Percentiles rank a stretch among this genome's conserved stretches.
These are phyloP conservation scores for Drosophila seclusa DNA, from an alignment of 2,888 invertebrate genomes.

Conservation along the genomic window DNA sequence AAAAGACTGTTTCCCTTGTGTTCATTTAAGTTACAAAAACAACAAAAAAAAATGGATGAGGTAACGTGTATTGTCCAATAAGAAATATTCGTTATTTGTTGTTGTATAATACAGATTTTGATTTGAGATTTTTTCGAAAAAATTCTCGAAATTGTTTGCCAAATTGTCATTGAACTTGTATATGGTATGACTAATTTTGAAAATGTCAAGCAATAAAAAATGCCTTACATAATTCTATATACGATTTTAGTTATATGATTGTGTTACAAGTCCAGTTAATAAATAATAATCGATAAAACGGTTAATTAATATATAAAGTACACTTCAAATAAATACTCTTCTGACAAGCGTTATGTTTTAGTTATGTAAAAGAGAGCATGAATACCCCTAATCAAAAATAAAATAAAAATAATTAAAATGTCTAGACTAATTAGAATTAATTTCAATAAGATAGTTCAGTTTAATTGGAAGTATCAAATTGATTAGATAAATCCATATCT, in stretches of 20 bases:
- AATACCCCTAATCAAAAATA: background rate
- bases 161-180: background rate
- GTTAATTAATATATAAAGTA: background rate
- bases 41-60: constrained; percentile 52
- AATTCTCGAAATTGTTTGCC: background rate
- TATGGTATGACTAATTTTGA: background rate
- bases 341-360: background rate
- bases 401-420: background rate
- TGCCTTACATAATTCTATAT: background rate
- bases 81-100: background rate
- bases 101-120: background rate
- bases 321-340: background rate
- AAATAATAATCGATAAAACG: background rate
- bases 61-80: constrained; percentile 39
- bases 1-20: constrained; percentile 45
- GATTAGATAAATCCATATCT: constrained; percentile 2
- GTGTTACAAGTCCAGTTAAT: background rate
- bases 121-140: background rate
- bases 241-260: background rate
- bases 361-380: background rate
- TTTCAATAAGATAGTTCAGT: background rate
- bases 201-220: background rate
- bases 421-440: background rate
- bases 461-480: background rate
- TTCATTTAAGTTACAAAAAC: constrained; percentile 32